Evolutionary conservation across 2,888 invertebrate species (phyloP).

Genomic region (Hydroisotoma schaefferi): DNA sequence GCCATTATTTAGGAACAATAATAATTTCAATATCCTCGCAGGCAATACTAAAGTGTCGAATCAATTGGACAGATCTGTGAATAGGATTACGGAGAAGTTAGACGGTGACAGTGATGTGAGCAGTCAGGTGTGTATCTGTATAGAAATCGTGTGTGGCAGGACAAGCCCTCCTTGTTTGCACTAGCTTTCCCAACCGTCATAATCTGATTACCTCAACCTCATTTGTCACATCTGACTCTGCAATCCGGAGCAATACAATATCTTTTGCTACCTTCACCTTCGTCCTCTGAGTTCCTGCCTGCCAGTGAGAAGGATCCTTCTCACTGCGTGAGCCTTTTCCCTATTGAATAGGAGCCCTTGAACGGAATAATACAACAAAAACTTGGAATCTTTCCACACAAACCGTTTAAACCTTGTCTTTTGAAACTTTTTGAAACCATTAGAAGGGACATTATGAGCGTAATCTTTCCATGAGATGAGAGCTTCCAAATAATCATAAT

Average conservation of each 20-base stretch:
- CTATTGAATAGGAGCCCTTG: slow-evolving; percentile 18
- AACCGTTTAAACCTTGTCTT: slow-evolving; percentile 2
- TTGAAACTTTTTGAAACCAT: slow-evolving; percentile 10
- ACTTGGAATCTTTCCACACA: slow-evolving; percentile 10
- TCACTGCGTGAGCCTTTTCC: background rate
- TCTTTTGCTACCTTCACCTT: slow-evolving; percentile 14
- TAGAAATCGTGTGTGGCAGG: slow-evolving; percentile 46
- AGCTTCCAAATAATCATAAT: slow-evolving; percentile 3
- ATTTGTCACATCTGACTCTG: slow-evolving; percentile 49
- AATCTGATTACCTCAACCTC: slow-evolving; percentile 48
- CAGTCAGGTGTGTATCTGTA: slow-evolving; percentile 44
- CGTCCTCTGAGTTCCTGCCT: too few species aligned
- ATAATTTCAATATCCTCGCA: too few species aligned
- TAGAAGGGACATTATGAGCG: slow-evolving; percentile 19
- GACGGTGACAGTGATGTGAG: slow-evolving; percentile 48
- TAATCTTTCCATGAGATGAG: background rate
- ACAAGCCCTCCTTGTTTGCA: slow-evolving; percentile 48
- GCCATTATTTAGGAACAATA: too few species aligned
- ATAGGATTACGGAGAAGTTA: slow-evolving; percentile 46
- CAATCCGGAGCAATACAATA: slow-evolving; percentile 34
- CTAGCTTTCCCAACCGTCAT: slow-evolving; percentile 47
- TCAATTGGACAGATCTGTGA: slow-evolving; percentile 20
- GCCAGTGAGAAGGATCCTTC: slow-evolving; percentile 5
- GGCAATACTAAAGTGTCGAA: slow-evolving; percentile 1
- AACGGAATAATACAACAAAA: slow-evolving; percentile 8